phyloP scores from a whole-genome alignment of 2,888 invertebrate genomes.

The Blera fallax region DNA sequence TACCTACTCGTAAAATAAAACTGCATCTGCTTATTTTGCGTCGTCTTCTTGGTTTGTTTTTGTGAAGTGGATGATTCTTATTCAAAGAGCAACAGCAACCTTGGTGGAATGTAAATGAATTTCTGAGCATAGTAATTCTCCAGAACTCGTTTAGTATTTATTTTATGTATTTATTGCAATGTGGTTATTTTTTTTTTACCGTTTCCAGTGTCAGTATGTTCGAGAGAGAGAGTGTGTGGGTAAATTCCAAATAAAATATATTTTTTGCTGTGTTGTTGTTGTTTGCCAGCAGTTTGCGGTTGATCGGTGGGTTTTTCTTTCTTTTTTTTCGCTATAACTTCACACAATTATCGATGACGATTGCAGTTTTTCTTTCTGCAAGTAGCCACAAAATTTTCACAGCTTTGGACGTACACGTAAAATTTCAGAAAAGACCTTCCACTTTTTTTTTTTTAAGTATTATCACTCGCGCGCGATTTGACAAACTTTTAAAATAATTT shows the following conservation, averaged over 20 bases:
- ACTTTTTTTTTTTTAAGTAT: not conserved
- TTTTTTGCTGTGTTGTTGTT: slow-evolving; percentile 12
- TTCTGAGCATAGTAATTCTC: slow-evolving; percentile 29
- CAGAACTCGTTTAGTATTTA: slow-evolving; percentile 40
- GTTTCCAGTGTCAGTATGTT: slow-evolving; percentile 32
- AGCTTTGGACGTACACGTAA: not conserved
- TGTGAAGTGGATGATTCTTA: slow-evolving; percentile 24
- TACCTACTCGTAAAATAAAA: not conserved
- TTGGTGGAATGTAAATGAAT: slow-evolving; percentile 63
- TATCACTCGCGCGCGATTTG: slow-evolving; percentile 4
- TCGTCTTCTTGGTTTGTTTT: slow-evolving; percentile 14
- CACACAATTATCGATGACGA: slow-evolving; percentile 14
- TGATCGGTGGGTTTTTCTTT: not conserved
- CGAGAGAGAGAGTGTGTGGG: not conserved
- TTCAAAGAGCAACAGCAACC: slow-evolving; percentile 67
- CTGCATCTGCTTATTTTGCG: slow-evolving; percentile 25
- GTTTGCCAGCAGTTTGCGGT: slow-evolving; percentile 11
- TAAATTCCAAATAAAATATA: slow-evolving; percentile 47
- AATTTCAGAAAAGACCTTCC: not conserved
- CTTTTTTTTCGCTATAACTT: not conserved
- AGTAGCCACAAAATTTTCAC: slow-evolving; percentile 1
- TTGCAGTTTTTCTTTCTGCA: slow-evolving; percentile 14
- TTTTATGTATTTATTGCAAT: slow-evolving; percentile 48
- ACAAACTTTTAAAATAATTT: not conserved
- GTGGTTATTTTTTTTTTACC: slow-evolving; percentile 49